Conservation (phyloP, 1,140 invertebrate genomes). For the Zaprionus gabonicus region DNA sequence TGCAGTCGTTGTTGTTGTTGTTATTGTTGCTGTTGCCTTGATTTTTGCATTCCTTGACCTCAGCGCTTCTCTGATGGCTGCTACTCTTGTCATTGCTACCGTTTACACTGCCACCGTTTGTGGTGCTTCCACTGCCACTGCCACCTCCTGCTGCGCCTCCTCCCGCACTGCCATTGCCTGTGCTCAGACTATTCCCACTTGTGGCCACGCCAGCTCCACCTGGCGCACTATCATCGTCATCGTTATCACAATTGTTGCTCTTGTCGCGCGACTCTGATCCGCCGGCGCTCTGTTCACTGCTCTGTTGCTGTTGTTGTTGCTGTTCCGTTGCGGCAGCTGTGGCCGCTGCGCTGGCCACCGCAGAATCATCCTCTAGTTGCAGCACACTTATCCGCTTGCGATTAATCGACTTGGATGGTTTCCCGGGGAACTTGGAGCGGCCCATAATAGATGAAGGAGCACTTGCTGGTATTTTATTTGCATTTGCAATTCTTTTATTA, state of each 20-base stretch:
- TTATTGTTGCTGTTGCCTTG: slow-evolving; percentile 24
- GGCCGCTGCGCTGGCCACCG: slow-evolving; percentile 47
- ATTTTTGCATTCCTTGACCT: slow-evolving; percentile 51
- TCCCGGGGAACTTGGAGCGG: slow-evolving; percentile 91
- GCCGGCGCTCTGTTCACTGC: slow-evolving; percentile 50
- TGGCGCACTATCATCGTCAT: slow-evolving; percentile 75
- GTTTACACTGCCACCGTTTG: slow-evolving; percentile 69
- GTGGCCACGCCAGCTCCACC: slow-evolving; percentile 45
- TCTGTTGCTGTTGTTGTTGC: slow-evolving; percentile 34
- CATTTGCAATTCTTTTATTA: slow-evolving; percentile 43
- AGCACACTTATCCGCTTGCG: slow-evolving; percentile 92
- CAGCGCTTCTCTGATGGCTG: slow-evolving; percentile 55
- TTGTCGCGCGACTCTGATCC: slow-evolving; percentile 59
- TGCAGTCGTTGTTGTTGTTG: background rate
- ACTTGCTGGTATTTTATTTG: slow-evolving; percentile 56
- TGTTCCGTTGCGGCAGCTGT: slow-evolving; percentile 45
- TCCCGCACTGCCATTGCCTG: slow-evolving; percentile 23
- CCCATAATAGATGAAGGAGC: slow-evolving; percentile 76
- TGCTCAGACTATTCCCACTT: slow-evolving; percentile 24
- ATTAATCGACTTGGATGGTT: slow-evolving; percentile 93
- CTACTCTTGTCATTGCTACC: slow-evolving; percentile 37
- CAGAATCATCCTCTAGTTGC: slow-evolving; percentile 85
- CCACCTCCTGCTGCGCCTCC: slow-evolving; percentile 16
- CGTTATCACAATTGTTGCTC: slow-evolving; percentile 80
- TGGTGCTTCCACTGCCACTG: slow-evolving; percentile 50